Conservation (phyloP, 2,113 vertebrate genomes). For the Nothobranchius kuhntae region DNA sequence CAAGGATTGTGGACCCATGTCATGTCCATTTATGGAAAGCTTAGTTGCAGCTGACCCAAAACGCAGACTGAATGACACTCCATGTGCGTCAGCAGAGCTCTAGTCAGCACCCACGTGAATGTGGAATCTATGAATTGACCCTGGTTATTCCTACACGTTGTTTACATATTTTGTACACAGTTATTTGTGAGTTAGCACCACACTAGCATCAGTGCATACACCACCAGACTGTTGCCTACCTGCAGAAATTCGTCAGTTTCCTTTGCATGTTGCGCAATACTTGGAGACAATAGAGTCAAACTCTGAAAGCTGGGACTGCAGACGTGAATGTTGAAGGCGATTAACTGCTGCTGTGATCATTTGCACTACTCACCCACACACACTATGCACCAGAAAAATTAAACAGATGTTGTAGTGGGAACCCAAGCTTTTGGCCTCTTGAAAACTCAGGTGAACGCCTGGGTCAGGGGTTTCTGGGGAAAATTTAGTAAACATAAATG, state of each 20-base stretch:
- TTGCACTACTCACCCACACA: not conserved
- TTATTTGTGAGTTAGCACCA: not conserved
- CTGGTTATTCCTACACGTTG: not conserved
- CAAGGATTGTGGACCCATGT: not conserved
- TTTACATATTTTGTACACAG: not conserved
- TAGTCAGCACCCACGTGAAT: not conserved
- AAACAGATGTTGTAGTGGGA: not conserved
- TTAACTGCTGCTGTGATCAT: not conserved
- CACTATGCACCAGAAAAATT: not conserved
- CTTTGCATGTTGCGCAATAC: not conserved
- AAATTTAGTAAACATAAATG: not conserved
- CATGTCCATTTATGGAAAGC: slow-evolving; percentile 8
- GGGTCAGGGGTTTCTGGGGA: not conserved
- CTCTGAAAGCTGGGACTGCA: not conserved
- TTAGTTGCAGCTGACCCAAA: slow-evolving; percentile 1
- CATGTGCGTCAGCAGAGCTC: not conserved
- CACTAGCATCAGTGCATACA: not conserved
- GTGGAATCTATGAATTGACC: not conserved
- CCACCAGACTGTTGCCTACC: not conserved
- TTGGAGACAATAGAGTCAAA: not conserved
- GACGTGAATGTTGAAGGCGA: not conserved
- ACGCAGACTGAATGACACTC: not conserved
- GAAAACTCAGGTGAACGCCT: not conserved
- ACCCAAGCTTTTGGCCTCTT: not conserved
- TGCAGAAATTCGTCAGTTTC: not conserved